Percentiles rank a stretch among this genome's conserved stretches.
phyloP scores from a whole-genome alignment of 2,888 invertebrate species.

The Eutolmus rufibarbis region DNA sequence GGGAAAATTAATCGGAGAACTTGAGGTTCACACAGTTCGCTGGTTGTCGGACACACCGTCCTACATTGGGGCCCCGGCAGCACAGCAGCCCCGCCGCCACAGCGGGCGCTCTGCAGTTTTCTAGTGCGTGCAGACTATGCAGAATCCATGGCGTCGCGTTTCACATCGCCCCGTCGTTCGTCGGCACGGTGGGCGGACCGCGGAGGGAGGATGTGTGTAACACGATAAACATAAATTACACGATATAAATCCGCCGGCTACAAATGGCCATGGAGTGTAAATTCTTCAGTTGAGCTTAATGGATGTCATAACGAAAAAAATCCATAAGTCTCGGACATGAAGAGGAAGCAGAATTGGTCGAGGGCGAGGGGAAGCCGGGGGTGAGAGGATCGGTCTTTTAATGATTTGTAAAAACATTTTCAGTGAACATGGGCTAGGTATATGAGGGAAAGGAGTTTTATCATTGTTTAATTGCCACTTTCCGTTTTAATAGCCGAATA shows the following conservation, averaged over 20 bases:
- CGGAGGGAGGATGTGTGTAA: not conserved
- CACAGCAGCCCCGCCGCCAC: not conserved
- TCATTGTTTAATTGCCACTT: not conserved
- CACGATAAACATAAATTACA: not conserved
- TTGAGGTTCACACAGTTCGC: constrained; percentile 12
- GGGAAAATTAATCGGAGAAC: constrained; percentile 12
- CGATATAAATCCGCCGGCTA: not conserved
- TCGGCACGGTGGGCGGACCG: not conserved
- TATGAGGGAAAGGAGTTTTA: not conserved
- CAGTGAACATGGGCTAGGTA: not conserved
- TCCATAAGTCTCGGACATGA: not conserved
- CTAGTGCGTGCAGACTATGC: not conserved
- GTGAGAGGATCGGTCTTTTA: not conserved
- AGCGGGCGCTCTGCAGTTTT: not conserved
- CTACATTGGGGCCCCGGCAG: not conserved
- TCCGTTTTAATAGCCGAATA: not conserved
- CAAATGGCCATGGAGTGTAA: not conserved
- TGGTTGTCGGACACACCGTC: not conserved
- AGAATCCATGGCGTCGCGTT: not conserved
- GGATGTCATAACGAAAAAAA: not conserved
- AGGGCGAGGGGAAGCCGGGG: not conserved
- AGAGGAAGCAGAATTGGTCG: not conserved
- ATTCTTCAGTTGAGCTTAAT: not conserved
- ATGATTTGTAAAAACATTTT: not conserved
- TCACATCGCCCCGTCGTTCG: not conserved